A percentile compares a stretch with the other conserved stretches of the same genome.
These are phyloP conservation scores for Cladopsammia gracilis DNA, from an alignment of 64 coral and sea anemone genomes.

Conservation along the genomic window DNA sequence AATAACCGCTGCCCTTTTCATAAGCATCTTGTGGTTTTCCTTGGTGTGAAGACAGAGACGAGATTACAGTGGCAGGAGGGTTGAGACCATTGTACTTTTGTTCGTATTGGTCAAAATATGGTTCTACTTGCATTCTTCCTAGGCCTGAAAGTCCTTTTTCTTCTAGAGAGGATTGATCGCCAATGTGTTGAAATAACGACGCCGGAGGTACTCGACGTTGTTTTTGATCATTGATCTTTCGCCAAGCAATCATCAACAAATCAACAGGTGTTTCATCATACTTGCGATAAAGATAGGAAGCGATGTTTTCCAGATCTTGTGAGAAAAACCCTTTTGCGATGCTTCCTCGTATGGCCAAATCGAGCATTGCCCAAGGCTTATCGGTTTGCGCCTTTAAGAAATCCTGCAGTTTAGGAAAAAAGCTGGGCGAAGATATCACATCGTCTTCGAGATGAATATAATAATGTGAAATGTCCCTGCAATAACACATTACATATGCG, in stretches of 20 bases:
- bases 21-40: not conserved
- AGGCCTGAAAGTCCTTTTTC: not conserved
- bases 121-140: not conserved
- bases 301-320: conserved; percentile 12
- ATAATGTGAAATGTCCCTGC: conserved; percentile 42
- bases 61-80: conserved; percentile 14
- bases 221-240: conserved; percentile 23
- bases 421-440: conserved; percentile 33
- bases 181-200: conserved; percentile 69
- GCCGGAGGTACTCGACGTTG: not conserved
- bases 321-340: conserved; percentile 44
- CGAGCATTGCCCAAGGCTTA: conserved; percentile 33
- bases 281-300: conserved; percentile 40
- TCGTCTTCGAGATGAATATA: conserved; percentile 83
- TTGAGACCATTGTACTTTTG: conserved; percentile 2
- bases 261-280: conserved; percentile 66
- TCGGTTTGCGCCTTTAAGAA: not conserved
- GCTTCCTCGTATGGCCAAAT: conserved; percentile 18
- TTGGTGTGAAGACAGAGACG: not conserved
- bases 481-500: conserved; percentile 64
- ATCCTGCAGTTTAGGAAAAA: conserved; percentile 31
- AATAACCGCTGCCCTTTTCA: not conserved
- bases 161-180: conserved; percentile 36
- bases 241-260: conserved; percentile 22
- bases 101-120: conserved; percentile 7